phyloP scores from a whole-genome alignment of 2,888 invertebrate species.

The Chrysomela aeneicollis region DNA sequence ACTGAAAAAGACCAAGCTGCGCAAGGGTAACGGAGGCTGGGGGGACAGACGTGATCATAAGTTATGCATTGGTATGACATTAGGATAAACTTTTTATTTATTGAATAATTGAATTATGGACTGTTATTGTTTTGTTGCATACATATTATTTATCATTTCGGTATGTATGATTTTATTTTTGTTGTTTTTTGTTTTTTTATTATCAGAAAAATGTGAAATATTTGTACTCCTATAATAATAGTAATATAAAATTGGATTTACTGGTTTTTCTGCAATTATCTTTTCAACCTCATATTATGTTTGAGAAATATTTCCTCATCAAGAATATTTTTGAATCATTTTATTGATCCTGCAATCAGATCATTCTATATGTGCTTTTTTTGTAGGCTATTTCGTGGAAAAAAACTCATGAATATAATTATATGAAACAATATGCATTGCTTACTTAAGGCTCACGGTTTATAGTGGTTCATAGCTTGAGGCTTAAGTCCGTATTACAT shows the following conservation, averaged over 20 bases:
- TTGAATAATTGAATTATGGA: conserved; percentile 27
- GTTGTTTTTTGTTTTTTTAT: conserved; percentile 19
- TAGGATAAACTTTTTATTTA: conserved; percentile 36
- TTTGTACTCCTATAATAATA: conserved; percentile 1
- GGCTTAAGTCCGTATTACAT: too few species aligned
- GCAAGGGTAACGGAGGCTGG: conserved; percentile 98
- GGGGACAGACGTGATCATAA: conserved; percentile 88
- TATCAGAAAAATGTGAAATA: conserved; percentile 1
- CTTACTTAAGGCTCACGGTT: too few species aligned
- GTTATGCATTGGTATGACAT: conserved; percentile 79
- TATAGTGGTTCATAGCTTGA: too few species aligned
- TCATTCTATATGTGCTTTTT: too few species aligned
- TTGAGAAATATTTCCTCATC: too few species aligned
- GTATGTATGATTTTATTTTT: conserved; percentile 14
- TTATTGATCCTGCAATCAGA: too few species aligned
- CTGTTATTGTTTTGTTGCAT: conserved; percentile 30
- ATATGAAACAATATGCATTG: too few species aligned
- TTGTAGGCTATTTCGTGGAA: too few species aligned
- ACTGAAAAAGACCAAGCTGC: conserved; percentile 76
- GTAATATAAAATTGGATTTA: neutral
- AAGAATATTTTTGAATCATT: too few species aligned
- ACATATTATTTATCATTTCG: conserved; percentile 29
- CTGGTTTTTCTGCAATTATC: neutral
- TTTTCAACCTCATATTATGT: too few species aligned
- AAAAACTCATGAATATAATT: too few species aligned